These are phyloP conservation scores for Odontocolon sp. DNA, from an alignment of 2,888 invertebrate species.

Conservation along the genomic window DNA sequence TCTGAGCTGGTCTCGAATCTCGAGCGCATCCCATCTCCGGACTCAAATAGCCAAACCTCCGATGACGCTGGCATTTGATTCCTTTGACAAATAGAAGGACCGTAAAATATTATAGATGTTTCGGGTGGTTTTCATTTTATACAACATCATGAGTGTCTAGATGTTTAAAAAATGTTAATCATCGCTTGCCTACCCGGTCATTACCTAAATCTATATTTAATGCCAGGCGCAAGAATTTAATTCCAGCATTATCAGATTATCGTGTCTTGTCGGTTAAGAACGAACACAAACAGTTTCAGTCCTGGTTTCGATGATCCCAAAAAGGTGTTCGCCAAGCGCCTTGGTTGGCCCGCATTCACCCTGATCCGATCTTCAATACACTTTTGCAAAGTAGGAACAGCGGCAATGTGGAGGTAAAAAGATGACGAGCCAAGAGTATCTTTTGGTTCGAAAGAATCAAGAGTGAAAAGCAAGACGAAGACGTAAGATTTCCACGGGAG, in stretches of 20 bases:
- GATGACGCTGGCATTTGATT: constrained; percentile 32
- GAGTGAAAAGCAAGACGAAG: constrained; percentile 52
- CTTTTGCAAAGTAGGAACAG: not conserved
- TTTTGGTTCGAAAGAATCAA: constrained; percentile 22
- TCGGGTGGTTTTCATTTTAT: not conserved
- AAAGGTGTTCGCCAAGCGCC: constrained; percentile 34
- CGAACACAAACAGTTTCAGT: too few species aligned
- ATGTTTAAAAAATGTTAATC: not conserved
- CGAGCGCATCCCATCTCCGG: not conserved
- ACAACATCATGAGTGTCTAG: not conserved
- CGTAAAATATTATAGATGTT: not conserved
- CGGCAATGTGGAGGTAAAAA: constrained; percentile 4
- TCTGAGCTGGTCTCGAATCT: constrained; percentile 26
- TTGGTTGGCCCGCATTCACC: constrained; percentile 18
- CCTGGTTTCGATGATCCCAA: constrained; percentile 31
- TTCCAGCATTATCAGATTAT: constrained; percentile 73
- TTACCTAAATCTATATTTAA: constrained; percentile 69
- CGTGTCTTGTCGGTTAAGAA: constrained; percentile 54
- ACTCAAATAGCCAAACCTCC: constrained; percentile 13
- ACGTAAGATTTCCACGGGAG: constrained; percentile 62
- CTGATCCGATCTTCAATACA: constrained; percentile 43
- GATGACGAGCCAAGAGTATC: constrained; percentile 43
- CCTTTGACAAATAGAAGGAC: constrained; percentile 21
- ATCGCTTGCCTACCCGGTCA: constrained; percentile 27
- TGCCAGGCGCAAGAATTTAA: constrained; percentile 65